phyloP scores from a whole-genome alignment of 2,113 vertebrate species.

The Saccopteryx leptura region DNA sequence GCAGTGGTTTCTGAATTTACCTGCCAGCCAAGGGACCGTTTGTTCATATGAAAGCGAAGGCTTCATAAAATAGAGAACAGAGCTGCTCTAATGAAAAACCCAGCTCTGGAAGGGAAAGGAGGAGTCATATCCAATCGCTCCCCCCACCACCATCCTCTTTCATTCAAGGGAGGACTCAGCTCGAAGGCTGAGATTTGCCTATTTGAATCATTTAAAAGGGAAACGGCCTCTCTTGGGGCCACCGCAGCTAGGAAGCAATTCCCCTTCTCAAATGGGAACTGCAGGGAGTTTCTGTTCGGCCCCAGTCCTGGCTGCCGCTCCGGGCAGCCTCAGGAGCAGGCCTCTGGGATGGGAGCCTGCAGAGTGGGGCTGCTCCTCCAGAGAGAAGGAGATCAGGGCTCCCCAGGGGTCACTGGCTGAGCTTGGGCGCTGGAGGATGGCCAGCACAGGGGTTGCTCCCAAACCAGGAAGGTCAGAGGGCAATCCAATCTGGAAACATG shows the following conservation, averaged over 20 bases:
- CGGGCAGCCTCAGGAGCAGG: background rate
- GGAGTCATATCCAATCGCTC: background rate
- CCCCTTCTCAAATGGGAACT: constrained; percentile 26
- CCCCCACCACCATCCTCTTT: no score
- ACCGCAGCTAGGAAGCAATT: constrained; percentile 87
- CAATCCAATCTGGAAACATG: background rate
- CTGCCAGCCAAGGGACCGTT: background rate
- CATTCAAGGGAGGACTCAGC: background rate
- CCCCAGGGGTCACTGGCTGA: background rate
- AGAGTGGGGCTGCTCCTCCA: background rate
- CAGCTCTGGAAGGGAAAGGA: background rate
- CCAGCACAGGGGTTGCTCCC: background rate
- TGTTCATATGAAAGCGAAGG: background rate
- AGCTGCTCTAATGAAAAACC: background rate
- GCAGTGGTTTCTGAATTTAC: background rate
- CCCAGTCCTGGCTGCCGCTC: background rate
- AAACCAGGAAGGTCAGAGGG: background rate
- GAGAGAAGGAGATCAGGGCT: accelerated
- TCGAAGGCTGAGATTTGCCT: background rate
- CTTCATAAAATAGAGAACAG: background rate
- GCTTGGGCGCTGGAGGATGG: background rate
- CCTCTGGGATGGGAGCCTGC: background rate
- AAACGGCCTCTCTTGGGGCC: constrained; percentile 80
- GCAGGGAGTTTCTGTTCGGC: background rate
- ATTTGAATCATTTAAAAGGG: constrained; percentile 16